These are phyloP conservation scores for Sarcophaga variegata DNA, from an alignment of 2,888 invertebrate species.

Conservation along the genomic window DNA sequence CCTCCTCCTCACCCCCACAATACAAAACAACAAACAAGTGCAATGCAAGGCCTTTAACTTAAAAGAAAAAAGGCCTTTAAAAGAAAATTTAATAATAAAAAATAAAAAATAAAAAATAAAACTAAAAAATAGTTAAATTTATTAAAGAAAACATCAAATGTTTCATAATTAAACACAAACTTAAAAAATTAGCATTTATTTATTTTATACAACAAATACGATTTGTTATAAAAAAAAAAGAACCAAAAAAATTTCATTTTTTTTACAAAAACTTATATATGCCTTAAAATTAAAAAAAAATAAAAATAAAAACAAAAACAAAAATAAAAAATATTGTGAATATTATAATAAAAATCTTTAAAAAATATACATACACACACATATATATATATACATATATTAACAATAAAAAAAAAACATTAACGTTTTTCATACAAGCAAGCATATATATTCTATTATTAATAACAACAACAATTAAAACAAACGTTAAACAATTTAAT, in stretches of 20 bases:
- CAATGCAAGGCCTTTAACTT: constrained; percentile 61
- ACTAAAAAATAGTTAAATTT: constrained; percentile 40
- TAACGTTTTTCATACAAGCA: no score
- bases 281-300: constrained; percentile 66
- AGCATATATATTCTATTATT: no score
- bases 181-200: constrained; percentile 62
- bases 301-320: constrained; percentile 28
- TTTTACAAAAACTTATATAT: constrained; percentile 51
- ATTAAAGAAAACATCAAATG: constrained; percentile 65
- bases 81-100: constrained; percentile 26
- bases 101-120: constrained; percentile 49
- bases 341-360: constrained; percentile 9
- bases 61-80: constrained; percentile 58
- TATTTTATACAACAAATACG: constrained; percentile 67
- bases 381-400: no score
- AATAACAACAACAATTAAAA: no score
- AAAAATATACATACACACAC: constrained; percentile 2
- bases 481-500: no score
- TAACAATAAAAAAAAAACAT: no score
- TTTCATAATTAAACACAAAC: constrained; percentile 54
- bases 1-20: constrained; percentile 43
- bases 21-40: constrained; percentile 57
- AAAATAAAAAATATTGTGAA: constrained; percentile 25
- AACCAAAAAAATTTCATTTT: constrained; percentile 17
- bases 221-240: constrained; percentile 55